These are phyloP conservation scores for Rhineura floridana DNA, from an alignment of 2,113 vertebrate species.

Conservation along the genomic window DNA sequence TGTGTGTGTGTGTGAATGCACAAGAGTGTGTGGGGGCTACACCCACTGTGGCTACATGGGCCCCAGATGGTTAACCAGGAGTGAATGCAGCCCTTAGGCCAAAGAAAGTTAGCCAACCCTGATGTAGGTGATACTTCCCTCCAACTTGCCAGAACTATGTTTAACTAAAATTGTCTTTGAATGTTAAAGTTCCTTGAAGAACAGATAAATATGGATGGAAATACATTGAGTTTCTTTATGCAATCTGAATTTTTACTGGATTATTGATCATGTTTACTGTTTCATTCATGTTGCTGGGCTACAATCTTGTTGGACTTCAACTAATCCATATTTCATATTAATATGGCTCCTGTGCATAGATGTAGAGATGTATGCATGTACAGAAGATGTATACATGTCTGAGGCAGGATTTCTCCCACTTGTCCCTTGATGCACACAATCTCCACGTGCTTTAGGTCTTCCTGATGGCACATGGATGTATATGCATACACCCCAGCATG, in stretches of 20 bases:
- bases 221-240: background rate
- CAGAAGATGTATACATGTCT: no score
- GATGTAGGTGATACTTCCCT: background rate
- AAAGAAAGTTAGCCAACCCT: no score
- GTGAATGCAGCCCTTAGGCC: no score
- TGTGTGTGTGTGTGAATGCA: no score
- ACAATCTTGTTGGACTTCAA: background rate
- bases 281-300: slow-evolving; percentile 11
- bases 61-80: no score
- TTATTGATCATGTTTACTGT: slow-evolving; percentile 11
- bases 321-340: background rate
- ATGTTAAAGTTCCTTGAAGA: slow-evolving; percentile 3
- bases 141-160: background rate
- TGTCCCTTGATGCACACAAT: background rate
- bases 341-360: background rate
- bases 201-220: background rate
- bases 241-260: slow-evolving; percentile 1
- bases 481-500: background rate
- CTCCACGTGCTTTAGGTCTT: background rate
- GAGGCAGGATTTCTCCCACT: background rate
- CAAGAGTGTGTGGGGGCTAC: no score
- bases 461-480: background rate
- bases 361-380: background rate
- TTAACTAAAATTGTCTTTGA: background rate
- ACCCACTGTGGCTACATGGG: no score